Conservation (phyloP, 2,113 vertebrate species). For the Lophochroa leadbeateri region DNA sequence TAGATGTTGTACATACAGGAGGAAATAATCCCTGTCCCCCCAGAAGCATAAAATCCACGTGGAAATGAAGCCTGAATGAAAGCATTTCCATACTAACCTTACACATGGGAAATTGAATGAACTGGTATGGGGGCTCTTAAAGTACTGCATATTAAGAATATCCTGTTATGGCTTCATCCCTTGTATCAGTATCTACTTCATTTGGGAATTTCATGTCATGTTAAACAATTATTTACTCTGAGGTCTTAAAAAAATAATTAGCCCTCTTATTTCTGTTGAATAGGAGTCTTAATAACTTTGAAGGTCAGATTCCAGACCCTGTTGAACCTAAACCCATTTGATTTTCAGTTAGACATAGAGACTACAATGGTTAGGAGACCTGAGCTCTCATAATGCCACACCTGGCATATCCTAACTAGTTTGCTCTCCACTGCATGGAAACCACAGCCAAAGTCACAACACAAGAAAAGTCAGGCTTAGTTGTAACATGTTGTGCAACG, state of each 20-base stretch:
- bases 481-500: background rate
- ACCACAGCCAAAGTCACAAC: background rate
- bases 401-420: background rate
- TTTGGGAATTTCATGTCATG: background rate
- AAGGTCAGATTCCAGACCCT: background rate
- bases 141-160: background rate
- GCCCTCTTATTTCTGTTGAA: background rate
- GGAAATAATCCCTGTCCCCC: background rate
- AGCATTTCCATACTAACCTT: background rate
- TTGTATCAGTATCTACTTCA: background rate
- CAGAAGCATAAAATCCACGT: background rate
- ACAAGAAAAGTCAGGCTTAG: background rate
- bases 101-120: background rate
- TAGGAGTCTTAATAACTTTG: background rate
- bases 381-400: background rate
- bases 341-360: background rate
- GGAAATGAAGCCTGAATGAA: background rate
- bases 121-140: background rate
- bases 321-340: background rate
- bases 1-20: background rate
- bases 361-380: background rate
- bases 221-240: background rate
- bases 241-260: background rate
- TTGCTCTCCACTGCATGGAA: background rate
- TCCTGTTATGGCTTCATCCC: background rate